Conservation (phyloP, 2,888 invertebrate species). For the Stegophylla sp. region DNA sequence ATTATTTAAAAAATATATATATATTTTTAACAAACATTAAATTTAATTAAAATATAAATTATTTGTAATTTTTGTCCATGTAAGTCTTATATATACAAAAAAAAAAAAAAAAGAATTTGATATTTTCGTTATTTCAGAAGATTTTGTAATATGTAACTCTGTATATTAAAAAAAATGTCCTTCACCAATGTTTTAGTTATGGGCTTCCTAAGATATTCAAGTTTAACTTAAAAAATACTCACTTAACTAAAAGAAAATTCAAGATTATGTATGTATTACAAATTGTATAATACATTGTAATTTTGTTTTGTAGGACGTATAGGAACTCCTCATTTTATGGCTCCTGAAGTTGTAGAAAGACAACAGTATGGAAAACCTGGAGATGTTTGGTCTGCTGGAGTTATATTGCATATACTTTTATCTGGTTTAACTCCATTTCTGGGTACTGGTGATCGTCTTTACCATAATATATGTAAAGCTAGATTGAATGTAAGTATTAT, state of each 20-base stretch:
- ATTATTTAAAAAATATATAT: too few species aligned
- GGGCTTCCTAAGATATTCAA: neutral
- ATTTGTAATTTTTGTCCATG: too few species aligned
- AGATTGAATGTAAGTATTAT: slow-evolving; percentile 73
- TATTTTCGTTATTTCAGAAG: too few species aligned
- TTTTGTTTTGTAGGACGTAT: slow-evolving; percentile 76
- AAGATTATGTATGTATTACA: neutral
- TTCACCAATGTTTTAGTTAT: too few species aligned
- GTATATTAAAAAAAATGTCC: too few species aligned
- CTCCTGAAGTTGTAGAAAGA: slow-evolving; percentile 93
- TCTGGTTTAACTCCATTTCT: slow-evolving; percentile 94
- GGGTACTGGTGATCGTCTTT: slow-evolving; percentile 90
- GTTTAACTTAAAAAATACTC: neutral
- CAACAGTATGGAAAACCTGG: slow-evolving; percentile 92
- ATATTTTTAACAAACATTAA: too few species aligned
- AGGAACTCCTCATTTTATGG: slow-evolving; percentile 97
- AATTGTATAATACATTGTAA: neutral
- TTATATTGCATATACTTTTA: slow-evolving; percentile 89
- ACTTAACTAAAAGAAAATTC: neutral
- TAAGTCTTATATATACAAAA: too few species aligned
- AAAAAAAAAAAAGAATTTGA: too few species aligned
- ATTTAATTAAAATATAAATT: too few species aligned
- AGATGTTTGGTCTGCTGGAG: slow-evolving; percentile 98
- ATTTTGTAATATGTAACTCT: too few species aligned
- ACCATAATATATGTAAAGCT: slow-evolving; percentile 88